Evolutionary conservation across 1,140 invertebrate species (phyloP).

Genomic region (Drosophila cardini): DNA sequence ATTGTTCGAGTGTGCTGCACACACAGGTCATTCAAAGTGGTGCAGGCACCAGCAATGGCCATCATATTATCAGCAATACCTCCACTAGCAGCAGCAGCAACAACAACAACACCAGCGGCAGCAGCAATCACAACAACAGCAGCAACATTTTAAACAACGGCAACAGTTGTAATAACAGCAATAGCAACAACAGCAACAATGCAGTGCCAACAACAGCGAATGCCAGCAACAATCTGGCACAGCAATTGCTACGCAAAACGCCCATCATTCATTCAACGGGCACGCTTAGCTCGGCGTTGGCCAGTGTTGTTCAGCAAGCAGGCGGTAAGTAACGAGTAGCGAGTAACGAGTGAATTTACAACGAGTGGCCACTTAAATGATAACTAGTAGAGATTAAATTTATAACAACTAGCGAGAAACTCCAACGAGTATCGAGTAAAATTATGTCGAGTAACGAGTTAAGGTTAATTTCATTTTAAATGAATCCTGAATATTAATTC

Average conservation of each 20-base stretch:
- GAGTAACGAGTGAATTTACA: background rate
- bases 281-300: conserved; percentile 60
- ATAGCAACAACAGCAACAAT: conserved; percentile 13
- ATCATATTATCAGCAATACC: conserved; percentile 43
- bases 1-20: conserved; percentile 63
- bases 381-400: background rate
- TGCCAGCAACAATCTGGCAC: conserved; percentile 49
- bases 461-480: too few species aligned
- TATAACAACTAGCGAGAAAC: background rate
- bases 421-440: background rate
- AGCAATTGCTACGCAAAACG: conserved; percentile 77
- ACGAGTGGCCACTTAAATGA: too few species aligned
- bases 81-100: conserved; percentile 37
- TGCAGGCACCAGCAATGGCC: conserved; percentile 71
- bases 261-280: conserved; percentile 80
- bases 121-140: conserved; percentile 25
- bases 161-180: conserved; percentile 35
- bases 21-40: conserved; percentile 81
- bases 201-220: conserved; percentile 12
- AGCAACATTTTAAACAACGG: conserved; percentile 20
- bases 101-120: conserved; percentile 20
- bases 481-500: too few species aligned
- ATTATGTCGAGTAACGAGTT: too few species aligned
- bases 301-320: conserved; percentile 75
- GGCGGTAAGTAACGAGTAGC: conserved; percentile 44